Evolutionary conservation across 37 sponge, comb jelly and placozoan genomes (phyloP).

Genomic region (Halisarca cf. caerulea): DNA sequence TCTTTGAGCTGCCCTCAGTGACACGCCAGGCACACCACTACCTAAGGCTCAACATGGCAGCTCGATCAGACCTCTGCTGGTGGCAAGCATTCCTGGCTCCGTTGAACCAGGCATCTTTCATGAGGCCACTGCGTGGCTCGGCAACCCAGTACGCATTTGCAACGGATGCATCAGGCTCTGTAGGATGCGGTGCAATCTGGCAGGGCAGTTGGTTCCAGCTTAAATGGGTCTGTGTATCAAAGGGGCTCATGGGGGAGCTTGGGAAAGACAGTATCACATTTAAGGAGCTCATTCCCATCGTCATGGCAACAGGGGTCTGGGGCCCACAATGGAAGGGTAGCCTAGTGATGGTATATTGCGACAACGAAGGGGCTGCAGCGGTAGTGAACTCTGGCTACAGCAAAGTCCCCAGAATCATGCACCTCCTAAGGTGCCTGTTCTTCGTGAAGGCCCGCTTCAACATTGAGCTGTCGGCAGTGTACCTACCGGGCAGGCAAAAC

Average conservation of each 20-base stretch:
- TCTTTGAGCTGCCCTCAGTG: constrained; percentile 29
- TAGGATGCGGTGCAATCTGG: constrained; percentile 38
- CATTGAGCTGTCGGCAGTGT: neutral
- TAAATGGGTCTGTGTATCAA: too few relatives aligned
- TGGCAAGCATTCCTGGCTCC: constrained; percentile 32
- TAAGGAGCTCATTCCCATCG: constrained; percentile 42
- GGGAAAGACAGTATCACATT: neutral
- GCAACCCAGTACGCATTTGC: neutral
- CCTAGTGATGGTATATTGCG: neutral
- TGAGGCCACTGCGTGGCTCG: neutral
- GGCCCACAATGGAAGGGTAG: constrained; percentile 11
- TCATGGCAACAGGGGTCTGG: constrained; percentile 21
- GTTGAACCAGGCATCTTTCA: constrained; percentile 28
- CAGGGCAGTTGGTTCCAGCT: constrained; percentile 12
- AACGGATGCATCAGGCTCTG: constrained; percentile 35
- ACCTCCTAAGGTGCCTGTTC: constrained; percentile 42
- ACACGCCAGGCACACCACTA: constrained; percentile 32
- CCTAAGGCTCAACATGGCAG: constrained; percentile 4
- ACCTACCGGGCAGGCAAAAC: constrained; percentile 31
- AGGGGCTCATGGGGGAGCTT: neutral
- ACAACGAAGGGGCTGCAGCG: constrained; percentile 34
- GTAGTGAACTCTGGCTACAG: constrained; percentile 17
- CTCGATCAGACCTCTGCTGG: constrained; percentile 28
- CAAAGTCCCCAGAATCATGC: constrained; percentile 13
- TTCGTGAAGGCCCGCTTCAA: constrained; percentile 25